Evolutionary conservation across 2,888 invertebrate species (phyloP).

Genomic region (Achlya flavicornis): DNA sequence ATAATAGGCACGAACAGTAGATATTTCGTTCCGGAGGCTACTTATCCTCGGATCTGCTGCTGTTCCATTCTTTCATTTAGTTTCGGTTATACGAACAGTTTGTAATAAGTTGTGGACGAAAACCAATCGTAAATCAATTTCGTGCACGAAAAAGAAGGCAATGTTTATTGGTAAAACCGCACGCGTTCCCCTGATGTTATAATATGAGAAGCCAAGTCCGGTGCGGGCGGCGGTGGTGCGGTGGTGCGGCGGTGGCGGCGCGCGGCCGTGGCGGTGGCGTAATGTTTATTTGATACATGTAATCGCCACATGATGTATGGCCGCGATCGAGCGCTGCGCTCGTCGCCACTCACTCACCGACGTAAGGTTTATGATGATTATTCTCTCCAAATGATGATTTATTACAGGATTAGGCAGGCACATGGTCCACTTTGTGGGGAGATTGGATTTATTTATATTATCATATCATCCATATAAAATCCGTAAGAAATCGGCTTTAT

Average conservation of each 20-base stretch:
- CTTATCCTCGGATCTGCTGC: neutral
- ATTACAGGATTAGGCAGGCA: constrained; percentile 77
- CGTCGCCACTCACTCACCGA: constrained; percentile 48
- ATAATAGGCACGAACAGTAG: no score
- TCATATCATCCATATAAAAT: constrained; percentile 63
- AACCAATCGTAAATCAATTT: constrained; percentile 66
- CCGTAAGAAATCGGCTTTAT: constrained; percentile 65
- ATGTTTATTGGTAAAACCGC: constrained; percentile 64
- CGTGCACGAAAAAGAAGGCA: constrained; percentile 58
- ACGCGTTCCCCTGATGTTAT: constrained; percentile 53
- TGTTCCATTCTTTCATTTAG: constrained; percentile 23
- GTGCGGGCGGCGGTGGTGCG: neutral
- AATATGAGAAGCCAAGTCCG: constrained; percentile 66
- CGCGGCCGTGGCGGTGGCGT: constrained; percentile 30
- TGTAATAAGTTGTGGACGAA: constrained; percentile 43
- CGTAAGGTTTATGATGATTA: constrained; percentile 79
- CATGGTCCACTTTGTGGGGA: constrained; percentile 72
- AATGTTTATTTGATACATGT: constrained; percentile 82
- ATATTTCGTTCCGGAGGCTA: neutral
- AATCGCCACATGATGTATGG: constrained; percentile 80
- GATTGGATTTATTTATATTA: constrained; percentile 74
- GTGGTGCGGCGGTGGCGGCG: constrained; percentile 15
- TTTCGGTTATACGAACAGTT: constrained; percentile 29
- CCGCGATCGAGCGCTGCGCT: constrained; percentile 48
- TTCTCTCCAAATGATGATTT: constrained; percentile 81